phyloP scores from a whole-genome alignment of 2,888 invertebrate genomes.

The Nephrotoma appendiculata region DNA sequence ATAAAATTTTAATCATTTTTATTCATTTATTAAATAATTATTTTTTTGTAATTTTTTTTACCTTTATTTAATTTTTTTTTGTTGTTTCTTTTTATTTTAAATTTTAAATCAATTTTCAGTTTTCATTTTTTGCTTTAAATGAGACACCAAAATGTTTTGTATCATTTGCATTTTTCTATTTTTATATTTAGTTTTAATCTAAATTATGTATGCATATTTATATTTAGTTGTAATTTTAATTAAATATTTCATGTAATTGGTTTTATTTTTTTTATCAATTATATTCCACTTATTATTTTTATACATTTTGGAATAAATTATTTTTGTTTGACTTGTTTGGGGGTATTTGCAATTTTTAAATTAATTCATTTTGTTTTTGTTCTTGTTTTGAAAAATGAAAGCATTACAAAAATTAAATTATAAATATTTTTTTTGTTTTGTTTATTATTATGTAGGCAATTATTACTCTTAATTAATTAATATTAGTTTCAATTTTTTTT shows the following conservation, averaged over 20 bases:
- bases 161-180: not conserved
- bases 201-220: not conserved
- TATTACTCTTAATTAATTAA: not conserved
- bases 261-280: no score
- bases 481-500: not conserved
- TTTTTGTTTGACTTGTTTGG: not conserved
- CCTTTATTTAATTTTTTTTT: not conserved
- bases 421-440: not conserved
- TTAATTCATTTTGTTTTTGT: not conserved
- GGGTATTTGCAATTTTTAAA: not conserved
- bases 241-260: not conserved
- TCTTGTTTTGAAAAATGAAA: not conserved
- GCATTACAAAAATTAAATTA: not conserved
- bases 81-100: not conserved
- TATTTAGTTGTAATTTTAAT: not conserved
- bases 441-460: not conserved
- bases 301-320: not conserved
- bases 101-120: not conserved
- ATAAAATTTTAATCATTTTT: not conserved
- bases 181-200: not conserved
- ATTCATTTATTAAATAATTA: not conserved
- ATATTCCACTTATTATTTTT: not conserved
- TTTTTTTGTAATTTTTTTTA: not conserved
- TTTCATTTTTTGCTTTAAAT: not conserved
- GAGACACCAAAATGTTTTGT: not conserved